Conservation (phyloP, 1,140 invertebrate genomes). For the Drosophila orosa region DNA sequence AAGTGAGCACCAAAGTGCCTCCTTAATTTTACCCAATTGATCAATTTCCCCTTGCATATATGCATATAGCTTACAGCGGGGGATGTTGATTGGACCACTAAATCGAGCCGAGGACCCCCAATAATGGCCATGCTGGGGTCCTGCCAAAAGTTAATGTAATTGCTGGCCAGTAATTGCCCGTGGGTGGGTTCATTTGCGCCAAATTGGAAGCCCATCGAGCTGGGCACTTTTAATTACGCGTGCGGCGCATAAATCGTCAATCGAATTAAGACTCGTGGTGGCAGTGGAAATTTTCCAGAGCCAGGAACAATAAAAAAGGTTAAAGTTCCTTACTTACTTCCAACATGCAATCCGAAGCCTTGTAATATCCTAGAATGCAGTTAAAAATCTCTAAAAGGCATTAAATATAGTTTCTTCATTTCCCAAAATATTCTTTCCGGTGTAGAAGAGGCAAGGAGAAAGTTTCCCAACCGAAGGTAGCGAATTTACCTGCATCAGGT, state of each 20-base stretch:
- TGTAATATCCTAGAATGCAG: not conserved
- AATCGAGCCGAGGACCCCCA: slow-evolving; percentile 56
- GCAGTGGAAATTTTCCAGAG: not conserved
- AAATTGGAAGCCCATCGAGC: slow-evolving; percentile 61
- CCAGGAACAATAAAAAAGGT: not conserved
- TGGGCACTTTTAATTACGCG: slow-evolving; percentile 67
- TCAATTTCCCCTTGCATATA: slow-evolving; percentile 71
- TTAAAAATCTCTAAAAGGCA: not conserved
- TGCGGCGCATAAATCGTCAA: slow-evolving; percentile 51
- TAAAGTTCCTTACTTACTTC: no score
- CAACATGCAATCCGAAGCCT: not conserved
- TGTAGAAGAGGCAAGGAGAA: slow-evolving; percentile 13
- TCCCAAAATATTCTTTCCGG: not conserved
- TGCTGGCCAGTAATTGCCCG: slow-evolving; percentile 56
- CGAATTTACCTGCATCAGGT: slow-evolving; percentile 62
- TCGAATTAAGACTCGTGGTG: slow-evolving; percentile 20
- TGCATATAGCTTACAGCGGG: slow-evolving; percentile 53
- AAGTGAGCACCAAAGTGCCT: slow-evolving; percentile 47
- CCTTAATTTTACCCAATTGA: slow-evolving; percentile 79
- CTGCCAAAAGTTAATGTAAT: slow-evolving; percentile 70
- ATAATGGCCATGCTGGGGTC: slow-evolving; percentile 52
- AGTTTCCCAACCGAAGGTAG: slow-evolving; percentile 28
- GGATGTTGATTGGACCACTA: slow-evolving; percentile 61
- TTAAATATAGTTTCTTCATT: not conserved
- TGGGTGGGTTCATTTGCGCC: slow-evolving; percentile 60